Evolutionary conservation across 2,113 vertebrate species (phyloP).

Genomic region (Chionodraco myersi): DNA sequence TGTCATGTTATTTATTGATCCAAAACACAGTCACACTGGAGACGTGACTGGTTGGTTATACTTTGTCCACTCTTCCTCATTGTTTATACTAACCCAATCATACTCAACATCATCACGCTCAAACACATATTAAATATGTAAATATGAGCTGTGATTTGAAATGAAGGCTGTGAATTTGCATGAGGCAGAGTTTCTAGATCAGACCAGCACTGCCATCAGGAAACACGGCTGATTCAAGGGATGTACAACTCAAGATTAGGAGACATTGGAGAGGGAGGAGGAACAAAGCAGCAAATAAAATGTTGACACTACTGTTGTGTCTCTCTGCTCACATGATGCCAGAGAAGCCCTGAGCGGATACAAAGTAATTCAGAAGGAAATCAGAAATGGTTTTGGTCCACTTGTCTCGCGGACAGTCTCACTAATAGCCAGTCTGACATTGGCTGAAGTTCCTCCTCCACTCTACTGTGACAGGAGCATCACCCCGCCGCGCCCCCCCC

Average conservation of each 20-base stretch:
- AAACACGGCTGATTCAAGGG: slow-evolving; percentile 42
- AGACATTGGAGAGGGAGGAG: slow-evolving; percentile 25
- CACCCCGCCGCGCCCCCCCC: slow-evolving; percentile 7
- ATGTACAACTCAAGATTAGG: slow-evolving; percentile 41
- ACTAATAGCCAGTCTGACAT: slow-evolving; percentile 51
- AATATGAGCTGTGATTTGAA: background rate
- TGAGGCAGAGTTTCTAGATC: slow-evolving; percentile 6
- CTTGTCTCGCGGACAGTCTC: slow-evolving; percentile 36
- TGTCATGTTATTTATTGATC: too few relatives aligned
- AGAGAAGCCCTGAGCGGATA: background rate
- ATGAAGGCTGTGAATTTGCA: background rate
- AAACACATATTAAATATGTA: background rate
- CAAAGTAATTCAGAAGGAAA: slow-evolving; percentile 59
- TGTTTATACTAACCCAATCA: too few relatives aligned
- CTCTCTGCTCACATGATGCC: background rate
- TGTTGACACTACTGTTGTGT: slow-evolving; percentile 20
- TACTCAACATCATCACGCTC: background rate
- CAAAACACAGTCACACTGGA: too few relatives aligned
- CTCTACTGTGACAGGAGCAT: slow-evolving; percentile 25
- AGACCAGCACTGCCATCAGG: slow-evolving; percentile 14
- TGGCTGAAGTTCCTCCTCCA: slow-evolving; percentile 17
- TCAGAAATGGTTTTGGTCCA: slow-evolving; percentile 55
- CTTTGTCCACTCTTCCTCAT: too few relatives aligned
- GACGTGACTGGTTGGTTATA: too few relatives aligned
- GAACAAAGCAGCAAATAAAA: slow-evolving; percentile 46